A percentile compares a stretch with the other conserved stretches of the same genome.
These are phyloP conservation scores for Aviceda subcristata DNA, from an alignment of 2,113 vertebrate genomes.

Conservation along the genomic window DNA sequence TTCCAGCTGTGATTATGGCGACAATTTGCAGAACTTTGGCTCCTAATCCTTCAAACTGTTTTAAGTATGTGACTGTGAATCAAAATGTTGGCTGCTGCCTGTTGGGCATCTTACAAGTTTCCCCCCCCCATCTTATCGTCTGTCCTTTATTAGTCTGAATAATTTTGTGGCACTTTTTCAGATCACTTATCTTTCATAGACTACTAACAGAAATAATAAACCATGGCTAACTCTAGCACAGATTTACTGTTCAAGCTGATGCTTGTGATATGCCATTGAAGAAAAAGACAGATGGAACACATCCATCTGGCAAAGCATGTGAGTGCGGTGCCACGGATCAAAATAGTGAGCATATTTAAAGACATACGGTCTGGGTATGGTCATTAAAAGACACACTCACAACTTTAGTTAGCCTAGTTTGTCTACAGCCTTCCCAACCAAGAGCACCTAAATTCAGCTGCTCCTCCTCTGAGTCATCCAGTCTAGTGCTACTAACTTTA, in stretches of 20 bases:
- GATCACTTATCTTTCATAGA: neutral
- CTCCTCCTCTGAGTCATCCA: neutral
- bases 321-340: neutral
- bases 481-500: neutral
- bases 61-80: neutral
- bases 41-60: neutral
- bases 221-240: neutral
- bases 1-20: neutral
- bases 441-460: neutral
- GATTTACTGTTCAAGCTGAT: neutral
- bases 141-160: neutral
- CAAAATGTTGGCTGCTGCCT: neutral
- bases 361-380: neutral
- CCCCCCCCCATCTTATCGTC: neutral
- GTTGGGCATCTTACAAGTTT: neutral
- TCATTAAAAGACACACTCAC: neutral
- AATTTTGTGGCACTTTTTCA: neutral
- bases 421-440: neutral
- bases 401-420: neutral
- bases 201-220: neutral
- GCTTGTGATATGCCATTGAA: neutral
- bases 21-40: neutral
- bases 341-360: slow-evolving; percentile 28
- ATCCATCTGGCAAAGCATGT: neutral
- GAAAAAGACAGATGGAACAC: neutral